phyloP scores from a whole-genome alignment of 2,113 vertebrate species.

The Chloropsis hardwickii region DNA sequence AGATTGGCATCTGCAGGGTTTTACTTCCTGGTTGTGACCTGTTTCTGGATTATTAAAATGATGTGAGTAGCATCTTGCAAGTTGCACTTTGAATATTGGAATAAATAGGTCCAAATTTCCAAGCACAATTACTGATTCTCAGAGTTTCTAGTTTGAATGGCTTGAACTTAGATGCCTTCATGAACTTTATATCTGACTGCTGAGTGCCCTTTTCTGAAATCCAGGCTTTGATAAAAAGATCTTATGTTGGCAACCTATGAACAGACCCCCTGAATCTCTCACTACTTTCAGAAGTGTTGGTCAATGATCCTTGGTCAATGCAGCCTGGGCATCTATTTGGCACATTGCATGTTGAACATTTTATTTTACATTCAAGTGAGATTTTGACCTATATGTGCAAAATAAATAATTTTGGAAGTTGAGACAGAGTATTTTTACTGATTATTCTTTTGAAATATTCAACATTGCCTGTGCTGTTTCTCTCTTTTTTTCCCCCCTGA shows the following conservation, averaged over 20 bases:
- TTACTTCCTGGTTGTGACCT: conserved; percentile 40
- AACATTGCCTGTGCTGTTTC: not conserved
- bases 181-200: conserved; percentile 1
- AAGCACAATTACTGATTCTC: not conserved
- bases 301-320: not conserved
- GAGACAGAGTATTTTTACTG: not conserved
- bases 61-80: not conserved
- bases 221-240: not conserved
- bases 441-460: conserved; percentile 16
- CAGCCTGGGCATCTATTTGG: not conserved
- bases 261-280: not conserved
- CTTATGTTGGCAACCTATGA: not conserved
- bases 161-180: not conserved
- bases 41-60: not conserved
- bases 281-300: not conserved
- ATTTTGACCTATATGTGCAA: not conserved
- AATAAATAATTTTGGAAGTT: not conserved
- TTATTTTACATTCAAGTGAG: not conserved
- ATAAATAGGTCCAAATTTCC: not conserved
- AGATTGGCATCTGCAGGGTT: not conserved
- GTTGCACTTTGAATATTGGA: not conserved
- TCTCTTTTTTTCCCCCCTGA: rapidly evolving
- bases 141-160: not conserved
- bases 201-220: conserved; percentile 17
- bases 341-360: not conserved